Evolutionary conservation across 2,888 invertebrate species (phyloP).

Genomic region (Nomada hirtipes): DNA sequence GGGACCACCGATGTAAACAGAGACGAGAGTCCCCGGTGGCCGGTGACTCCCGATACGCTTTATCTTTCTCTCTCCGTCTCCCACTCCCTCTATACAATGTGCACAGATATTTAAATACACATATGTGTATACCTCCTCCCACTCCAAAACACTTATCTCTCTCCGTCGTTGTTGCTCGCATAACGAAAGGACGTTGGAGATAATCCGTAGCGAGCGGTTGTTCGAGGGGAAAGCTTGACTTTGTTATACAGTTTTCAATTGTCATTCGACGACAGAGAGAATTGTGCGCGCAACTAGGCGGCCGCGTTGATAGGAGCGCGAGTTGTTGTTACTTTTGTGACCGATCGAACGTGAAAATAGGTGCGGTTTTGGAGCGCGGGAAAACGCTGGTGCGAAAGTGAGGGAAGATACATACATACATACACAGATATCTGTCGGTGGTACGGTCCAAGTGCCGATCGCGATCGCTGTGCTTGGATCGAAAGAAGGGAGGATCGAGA

Average conservation of each 20-base stretch:
- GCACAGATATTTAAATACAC: neutral
- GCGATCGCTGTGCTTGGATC: neutral
- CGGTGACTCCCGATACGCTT: slow-evolving; percentile 17
- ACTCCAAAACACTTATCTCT: neutral
- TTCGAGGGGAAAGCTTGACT: slow-evolving; percentile 49
- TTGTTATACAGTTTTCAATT: slow-evolving; percentile 52
- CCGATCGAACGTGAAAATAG: neutral
- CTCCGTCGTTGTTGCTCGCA: slow-evolving; percentile 23
- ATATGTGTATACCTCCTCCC: neutral
- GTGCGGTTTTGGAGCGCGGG: neutral
- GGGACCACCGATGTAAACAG: slow-evolving; percentile 62
- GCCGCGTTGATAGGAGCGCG: neutral
- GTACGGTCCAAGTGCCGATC: neutral
- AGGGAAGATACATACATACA: slow-evolving; percentile 2
- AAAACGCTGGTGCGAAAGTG: slow-evolving; percentile 35
- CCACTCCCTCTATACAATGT: neutral
- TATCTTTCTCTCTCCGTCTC: slow-evolving; percentile 11
- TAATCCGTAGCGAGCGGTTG: slow-evolving; percentile 48
- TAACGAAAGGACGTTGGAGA: slow-evolving; percentile 57
- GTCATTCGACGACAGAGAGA: slow-evolving; percentile 25
- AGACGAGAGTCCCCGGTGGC: slow-evolving; percentile 49
- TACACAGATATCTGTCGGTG: neutral
- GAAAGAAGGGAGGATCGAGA: slow-evolving; percentile 52
- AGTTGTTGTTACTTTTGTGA: neutral
- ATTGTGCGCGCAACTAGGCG: slow-evolving; percentile 16